Percentiles rank a stretch among this genome's conserved stretches.
phyloP scores from a whole-genome alignment of 2,888 invertebrate genomes.

The Philonicus albiceps region DNA sequence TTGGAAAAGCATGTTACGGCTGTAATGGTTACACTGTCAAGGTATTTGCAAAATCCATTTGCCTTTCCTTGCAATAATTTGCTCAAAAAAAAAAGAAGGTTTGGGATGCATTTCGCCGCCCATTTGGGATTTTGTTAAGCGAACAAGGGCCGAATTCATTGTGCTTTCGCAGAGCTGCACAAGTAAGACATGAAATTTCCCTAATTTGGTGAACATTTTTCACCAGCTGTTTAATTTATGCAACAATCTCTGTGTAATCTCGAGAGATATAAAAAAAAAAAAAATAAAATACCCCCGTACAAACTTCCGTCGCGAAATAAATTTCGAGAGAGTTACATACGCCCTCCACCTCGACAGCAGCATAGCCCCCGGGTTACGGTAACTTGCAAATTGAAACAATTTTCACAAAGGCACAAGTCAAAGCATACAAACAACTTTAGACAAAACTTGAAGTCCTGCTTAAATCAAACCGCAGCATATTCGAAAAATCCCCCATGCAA shows the following conservation, averaged over 20 bases:
- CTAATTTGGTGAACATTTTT: neutral
- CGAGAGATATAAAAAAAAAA: neutral
- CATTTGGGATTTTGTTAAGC: neutral
- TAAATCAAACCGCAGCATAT: neutral
- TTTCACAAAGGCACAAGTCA: neutral
- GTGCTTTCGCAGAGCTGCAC: neutral
- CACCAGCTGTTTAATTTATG: neutral
- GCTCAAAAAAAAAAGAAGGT: neutral
- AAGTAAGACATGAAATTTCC: neutral
- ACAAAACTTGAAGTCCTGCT: neutral
- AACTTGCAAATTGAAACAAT: neutral
- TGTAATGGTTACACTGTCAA: neutral
- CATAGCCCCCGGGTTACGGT: neutral
- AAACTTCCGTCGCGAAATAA: neutral
- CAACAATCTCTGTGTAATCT: neutral
- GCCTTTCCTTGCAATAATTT: neutral
- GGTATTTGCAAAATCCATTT: neutral
- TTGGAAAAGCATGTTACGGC: neutral
- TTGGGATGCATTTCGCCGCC: neutral
- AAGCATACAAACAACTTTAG: neutral
- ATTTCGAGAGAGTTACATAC: neutral
- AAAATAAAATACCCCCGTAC: no score
- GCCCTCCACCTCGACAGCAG: neutral
- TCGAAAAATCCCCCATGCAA: neutral
- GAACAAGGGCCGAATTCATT: neutral